Evolutionary conservation across 1,140 invertebrate species (phyloP), one percentile per base, ranked within the genome.

Genomic region (Apis dorsata): DNA sequence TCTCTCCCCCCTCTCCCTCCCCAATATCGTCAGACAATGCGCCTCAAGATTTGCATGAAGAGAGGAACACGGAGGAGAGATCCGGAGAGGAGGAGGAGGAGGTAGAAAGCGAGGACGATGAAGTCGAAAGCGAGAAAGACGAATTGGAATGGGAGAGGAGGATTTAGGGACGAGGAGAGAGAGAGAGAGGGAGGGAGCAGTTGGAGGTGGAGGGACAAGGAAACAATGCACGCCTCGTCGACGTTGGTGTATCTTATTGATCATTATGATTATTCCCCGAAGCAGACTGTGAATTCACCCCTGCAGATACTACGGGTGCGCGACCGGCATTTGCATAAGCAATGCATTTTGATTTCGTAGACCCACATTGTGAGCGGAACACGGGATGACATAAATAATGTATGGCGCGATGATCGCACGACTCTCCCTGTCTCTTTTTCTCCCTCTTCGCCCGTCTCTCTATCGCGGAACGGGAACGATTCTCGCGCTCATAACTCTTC

Each of bases 281-380:
- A 88, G 87, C 91, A 90, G 85, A 90, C 90, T 88, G 88, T 76
- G 77, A 84, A 86, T 85, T 86, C 88, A 57, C 76, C 83, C 79
- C 69, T 44, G 5, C 34, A 44, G 66, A 86, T 87, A 87, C 86
- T 88, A 84, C 83, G 83, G 86, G 85, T 86, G 86, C 91, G 92
- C 89, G 90, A 89, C 84, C 83, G 89, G 82, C 89, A 93, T 94
- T 93, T 94, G 91, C 93, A 93, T 93, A 93, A 93, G 92, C 92
- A 93, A 94, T 94, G 92, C 92, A 93, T 94, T 94, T 93, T 93
- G 91, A 94, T 93, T 44, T 93, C 91, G 90, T 86, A 87, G 87
- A 88, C 83, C 87, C 88, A 88, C 92, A 92, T 91, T 91, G 91
- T 87, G 77, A 85, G 79, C 84, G 88, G 83, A 86, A 84, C 84